phyloP scores from a whole-genome alignment of 2,113 vertebrate species.

The Pantherophis guttatus region DNA sequence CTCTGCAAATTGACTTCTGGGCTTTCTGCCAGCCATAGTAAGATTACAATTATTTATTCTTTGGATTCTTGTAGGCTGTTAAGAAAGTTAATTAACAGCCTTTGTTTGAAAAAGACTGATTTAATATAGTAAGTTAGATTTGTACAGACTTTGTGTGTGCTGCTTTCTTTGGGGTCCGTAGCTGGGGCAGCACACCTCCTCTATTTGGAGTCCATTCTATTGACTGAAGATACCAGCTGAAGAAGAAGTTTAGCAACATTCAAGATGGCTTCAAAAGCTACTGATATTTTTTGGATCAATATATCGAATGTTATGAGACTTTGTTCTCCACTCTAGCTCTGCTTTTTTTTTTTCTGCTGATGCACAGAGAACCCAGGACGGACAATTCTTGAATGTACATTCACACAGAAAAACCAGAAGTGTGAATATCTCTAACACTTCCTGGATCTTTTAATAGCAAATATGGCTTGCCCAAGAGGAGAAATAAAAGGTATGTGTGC shows the following conservation, averaged over 20 bases:
- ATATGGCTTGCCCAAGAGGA: not conserved
- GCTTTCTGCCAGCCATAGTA: too few relatives aligned
- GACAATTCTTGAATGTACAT: not conserved
- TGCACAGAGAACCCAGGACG: not conserved
- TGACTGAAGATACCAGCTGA: not conserved
- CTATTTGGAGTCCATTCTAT: not conserved
- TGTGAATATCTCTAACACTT: not conserved
- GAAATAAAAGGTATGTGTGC: not conserved
- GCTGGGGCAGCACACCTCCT: not conserved
- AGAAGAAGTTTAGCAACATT: not conserved
- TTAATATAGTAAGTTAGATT: too few relatives aligned
- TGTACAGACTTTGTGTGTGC: too few relatives aligned
- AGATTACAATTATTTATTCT: too few relatives aligned
- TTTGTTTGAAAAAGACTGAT: too few relatives aligned
- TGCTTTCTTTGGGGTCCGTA: too few relatives aligned
- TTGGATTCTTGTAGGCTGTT: too few relatives aligned
- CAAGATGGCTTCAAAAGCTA: not conserved
- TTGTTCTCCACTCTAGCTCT: not conserved
- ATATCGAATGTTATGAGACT: not conserved
- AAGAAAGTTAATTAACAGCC: too few relatives aligned
- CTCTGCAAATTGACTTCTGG: too few relatives aligned
- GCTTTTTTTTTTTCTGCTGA: not conserved
- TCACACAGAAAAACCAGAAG: not conserved
- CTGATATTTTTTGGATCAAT: not conserved
- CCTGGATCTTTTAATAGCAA: not conserved